phyloP scores from a whole-genome alignment of 2,888 invertebrate species.

The Mechanitis mazaeus region DNA sequence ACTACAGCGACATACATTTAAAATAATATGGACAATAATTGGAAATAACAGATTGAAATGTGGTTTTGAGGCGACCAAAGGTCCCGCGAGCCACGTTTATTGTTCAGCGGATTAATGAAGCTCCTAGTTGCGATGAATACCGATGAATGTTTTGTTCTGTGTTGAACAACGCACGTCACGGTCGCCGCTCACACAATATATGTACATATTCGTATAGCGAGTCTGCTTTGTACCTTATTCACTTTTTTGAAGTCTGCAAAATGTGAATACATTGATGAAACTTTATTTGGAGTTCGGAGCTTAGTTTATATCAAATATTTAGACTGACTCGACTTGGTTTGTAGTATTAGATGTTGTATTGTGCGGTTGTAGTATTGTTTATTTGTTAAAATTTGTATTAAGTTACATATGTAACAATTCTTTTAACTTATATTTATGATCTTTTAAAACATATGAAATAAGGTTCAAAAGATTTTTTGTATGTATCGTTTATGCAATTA shows the following conservation, averaged over 20 bases:
- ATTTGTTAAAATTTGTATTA: too few species aligned
- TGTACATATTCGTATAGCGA: slow-evolving; percentile 9
- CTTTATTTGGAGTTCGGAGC: neutral
- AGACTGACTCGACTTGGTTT: too few species aligned
- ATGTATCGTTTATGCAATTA: too few species aligned
- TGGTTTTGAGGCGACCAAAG: slow-evolving; percentile 61
- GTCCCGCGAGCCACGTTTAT: slow-evolving; percentile 61
- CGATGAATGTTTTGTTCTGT: slow-evolving; percentile 49
- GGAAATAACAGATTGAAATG: slow-evolving; percentile 63
- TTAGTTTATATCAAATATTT: neutral
- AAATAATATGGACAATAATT: slow-evolving; percentile 56
- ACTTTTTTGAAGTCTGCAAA: slow-evolving; percentile 1
- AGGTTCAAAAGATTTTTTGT: too few species aligned
- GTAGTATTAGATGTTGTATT: too few species aligned
- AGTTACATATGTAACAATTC: too few species aligned
- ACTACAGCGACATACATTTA: slow-evolving; percentile 27
- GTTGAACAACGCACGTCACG: slow-evolving; percentile 40
- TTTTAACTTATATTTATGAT: too few species aligned
- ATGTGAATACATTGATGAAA: slow-evolving; percentile 1
- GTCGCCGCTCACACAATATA: slow-evolving; percentile 6
- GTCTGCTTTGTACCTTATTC: slow-evolving; percentile 1
- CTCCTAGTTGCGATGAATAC: slow-evolving; percentile 58
- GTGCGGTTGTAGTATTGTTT: too few species aligned
- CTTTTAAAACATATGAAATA: too few species aligned
- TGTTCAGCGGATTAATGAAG: slow-evolving; percentile 71